Evolutionary conservation across 1,140 invertebrate genomes (phyloP), one percentile per base, ranked within the genome.

Genomic region (Brachystomella parvula): DNA sequence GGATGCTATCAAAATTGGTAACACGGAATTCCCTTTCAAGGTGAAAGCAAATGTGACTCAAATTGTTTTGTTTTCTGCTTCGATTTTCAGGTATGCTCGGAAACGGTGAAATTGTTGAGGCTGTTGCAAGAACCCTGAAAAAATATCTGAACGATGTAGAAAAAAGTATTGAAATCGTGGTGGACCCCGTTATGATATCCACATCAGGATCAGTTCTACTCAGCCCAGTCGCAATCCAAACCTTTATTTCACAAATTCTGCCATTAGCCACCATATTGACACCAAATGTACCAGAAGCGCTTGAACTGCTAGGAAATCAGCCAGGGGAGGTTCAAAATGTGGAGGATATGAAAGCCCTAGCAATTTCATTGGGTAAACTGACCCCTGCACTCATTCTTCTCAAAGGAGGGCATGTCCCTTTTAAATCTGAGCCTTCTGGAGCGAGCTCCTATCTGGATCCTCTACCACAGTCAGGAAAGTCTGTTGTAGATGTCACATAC

Each of bases 1-100:
- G 3, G 58, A 32, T 32, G 58, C 58, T 9, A 28, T 60, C 58
- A 60, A 60, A 60, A 60, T 32, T 35, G 58, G 49, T 53, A 15
- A 44, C 9, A n/a, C n/a, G n/a, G n/a, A n/a, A n/a, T n/a, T n/a
- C n/a, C n/a, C n/a, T n/a, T n/a, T n/a, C n/a, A n/a, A n/a, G n/a
- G n/a, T n/a, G n/a, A n/a, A 44, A 44, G n/a, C 9, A 44, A 12
- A 44, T 44, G 39, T 44, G 9, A 44, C 9, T n/a, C 9, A 9
- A 44, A 44, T 44, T 44, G n/a, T 9, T 44, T 44, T 12, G n/a
- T 44, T 44, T 12, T 9, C 39, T 44, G 9, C 49, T 19, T 53
- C 6, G 12, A 26, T 53, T 53, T 53, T 17, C 49, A 53, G 49
- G 58, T 28, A 12, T 35, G 58, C 58, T 60, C 9, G 9, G 29